Evolutionary conservation across 2,113 vertebrate genomes (phyloP), one percentile per base, ranked within the genome.

Genomic region (Tursiops truncatus): DNA sequence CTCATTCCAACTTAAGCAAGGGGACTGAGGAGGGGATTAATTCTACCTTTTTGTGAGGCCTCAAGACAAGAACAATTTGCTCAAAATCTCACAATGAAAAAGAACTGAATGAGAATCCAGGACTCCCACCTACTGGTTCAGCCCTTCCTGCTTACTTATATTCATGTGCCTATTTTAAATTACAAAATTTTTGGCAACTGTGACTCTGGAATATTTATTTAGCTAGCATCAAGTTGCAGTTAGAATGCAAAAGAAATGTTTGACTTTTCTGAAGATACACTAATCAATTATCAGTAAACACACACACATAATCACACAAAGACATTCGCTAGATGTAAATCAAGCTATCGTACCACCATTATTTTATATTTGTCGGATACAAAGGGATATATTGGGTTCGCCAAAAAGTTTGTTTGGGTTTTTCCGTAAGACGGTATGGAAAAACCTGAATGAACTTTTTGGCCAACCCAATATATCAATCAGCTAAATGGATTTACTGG

Each of bases 181-280:
- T 25, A 74, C 6, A 70, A 26, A 85, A 76, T 65, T 62, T 58
- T 79, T 85, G 11, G 50, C 88, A 91, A 81, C 80, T 38, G 31
- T 14, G 21, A 73, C 10, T 68, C 44, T 63, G 94, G 63, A 23
- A 68, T n/a, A 31, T 65, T 94, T 68, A 82, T 53, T 94, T 96
- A 90, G 10, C 88, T 62, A 62, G n/a, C 11, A 96, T 41, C 70
- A 74, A 82, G 68, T 20, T 67, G 68, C 41, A 86, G 83, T 67
- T 47, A 76, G 6, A 84, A 81, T 23, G 13, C 53, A 70, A 95
- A 94, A 97, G n/a, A 65, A 92, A 85, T 38, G 44, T 76, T 63
- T 28, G 3, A 36, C 63, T 91, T 85, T 87, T 76, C 68, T 83
- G 47, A 79, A 63, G n/a, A 74, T 58, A 76, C 18, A 71, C 31